Evolutionary conservation across 2,888 invertebrate species (phyloP), one percentile per base, ranked within the genome.

Genomic region (Pammene fasciana): DNA sequence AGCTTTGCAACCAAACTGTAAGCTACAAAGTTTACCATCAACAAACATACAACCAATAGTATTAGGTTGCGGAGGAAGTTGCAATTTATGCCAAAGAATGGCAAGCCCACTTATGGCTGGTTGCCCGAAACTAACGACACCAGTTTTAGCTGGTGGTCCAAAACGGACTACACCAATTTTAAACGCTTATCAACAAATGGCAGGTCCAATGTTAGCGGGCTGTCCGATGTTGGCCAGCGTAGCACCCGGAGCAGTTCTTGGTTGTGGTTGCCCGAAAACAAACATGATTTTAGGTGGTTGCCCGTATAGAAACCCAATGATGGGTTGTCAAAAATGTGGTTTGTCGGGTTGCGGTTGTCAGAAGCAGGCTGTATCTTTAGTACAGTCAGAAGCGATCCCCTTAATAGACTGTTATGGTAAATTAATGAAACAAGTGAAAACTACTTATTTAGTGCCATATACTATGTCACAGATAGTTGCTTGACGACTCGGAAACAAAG

Each of bases 371-470:
- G 66, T 86, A 6, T 78, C 85, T 55, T 56, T 84, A 9, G 81
- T 82, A 55, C 84, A 83, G n/a, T 82, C 86, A 0, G 83, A 83
- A 77, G 80, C 79, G 1, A 76, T 85, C 64, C 78, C 85, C 0
- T 43, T 84, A 7, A 73, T 79, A 66, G 80, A 86, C 68, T 64
- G 81, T 0, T 83, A 80, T 18, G 85, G 83, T 0, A 85, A 85
- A 74, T 70, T 85, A 14, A 67, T 86, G 48, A 85, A 84, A 52
- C 82, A 86, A 64, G 76, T 83, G 0, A 81, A 84, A 13, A 71
- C 82, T 0, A 86, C 82, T 0, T 81, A 85, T 10, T 74, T 86
- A 26, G 82, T 86, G 3, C 86, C 86, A 0, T 85, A 80, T 60
- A 34, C 54, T 54, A 54, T 65, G 41, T 50, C 61, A 50, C 18